phyloP scores from a whole-genome alignment of 1,140 invertebrate species.

The Argopecten irradians region DNA sequence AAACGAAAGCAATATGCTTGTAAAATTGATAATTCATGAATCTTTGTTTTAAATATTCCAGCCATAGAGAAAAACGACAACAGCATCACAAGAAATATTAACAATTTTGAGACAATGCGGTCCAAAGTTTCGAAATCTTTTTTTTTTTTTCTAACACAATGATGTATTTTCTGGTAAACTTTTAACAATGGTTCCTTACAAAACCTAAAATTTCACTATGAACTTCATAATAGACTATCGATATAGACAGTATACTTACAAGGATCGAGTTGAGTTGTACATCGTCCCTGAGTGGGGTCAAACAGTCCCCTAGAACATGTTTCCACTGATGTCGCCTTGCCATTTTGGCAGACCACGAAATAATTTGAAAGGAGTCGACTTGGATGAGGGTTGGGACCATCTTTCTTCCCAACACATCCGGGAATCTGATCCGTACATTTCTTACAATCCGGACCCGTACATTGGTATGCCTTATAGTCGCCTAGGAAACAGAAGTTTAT shows the following conservation, averaged over 20 bases:
- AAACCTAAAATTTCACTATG: too few species aligned
- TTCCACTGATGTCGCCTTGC: constrained; percentile 53
- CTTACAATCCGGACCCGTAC: constrained; percentile 51
- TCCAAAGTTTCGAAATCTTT: too few species aligned
- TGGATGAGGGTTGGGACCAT: constrained; percentile 65
- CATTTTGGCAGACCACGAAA: constrained; percentile 59
- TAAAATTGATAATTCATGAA: too few species aligned
- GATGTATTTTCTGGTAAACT: too few species aligned
- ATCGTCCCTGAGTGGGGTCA: constrained; percentile 61
- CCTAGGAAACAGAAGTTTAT: constrained; percentile 50
- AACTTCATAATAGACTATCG: too few species aligned
- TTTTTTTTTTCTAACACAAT: too few species aligned
- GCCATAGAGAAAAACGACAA: too few species aligned
- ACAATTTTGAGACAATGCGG: too few species aligned
- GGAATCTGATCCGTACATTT: constrained; percentile 52
- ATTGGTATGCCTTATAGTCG: constrained; percentile 63
- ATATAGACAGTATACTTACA: constrained; percentile 47
- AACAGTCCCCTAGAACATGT: constrained; percentile 61
- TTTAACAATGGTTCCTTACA: too few species aligned
- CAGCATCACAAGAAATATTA: too few species aligned
- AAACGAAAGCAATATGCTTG: too few species aligned
- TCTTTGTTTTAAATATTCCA: too few species aligned
- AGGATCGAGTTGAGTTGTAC: constrained; percentile 58
- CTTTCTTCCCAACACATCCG: constrained; percentile 60
- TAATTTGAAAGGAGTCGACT: constrained; percentile 58